phyloP scores from a whole-genome alignment of 1,140 invertebrate species.

The Orius laevigatus region DNA sequence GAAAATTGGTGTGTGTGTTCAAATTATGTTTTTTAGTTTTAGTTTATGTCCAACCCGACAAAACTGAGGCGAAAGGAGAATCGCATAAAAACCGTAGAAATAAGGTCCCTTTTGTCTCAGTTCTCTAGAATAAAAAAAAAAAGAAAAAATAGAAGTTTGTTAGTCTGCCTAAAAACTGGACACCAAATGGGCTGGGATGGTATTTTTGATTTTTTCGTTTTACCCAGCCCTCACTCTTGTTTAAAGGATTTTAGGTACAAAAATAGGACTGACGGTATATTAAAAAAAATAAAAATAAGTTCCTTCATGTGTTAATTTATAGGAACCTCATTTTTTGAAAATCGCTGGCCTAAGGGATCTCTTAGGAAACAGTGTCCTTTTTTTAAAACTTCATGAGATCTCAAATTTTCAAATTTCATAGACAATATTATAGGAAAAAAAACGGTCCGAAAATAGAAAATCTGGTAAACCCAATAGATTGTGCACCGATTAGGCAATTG shows the following conservation, averaged over 20 bases:
- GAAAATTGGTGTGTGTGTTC: slow-evolving; percentile 16
- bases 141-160: slow-evolving; percentile 2
- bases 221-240: slow-evolving; percentile 7
- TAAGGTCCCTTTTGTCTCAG: not conserved
- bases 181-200: slow-evolving; percentile 9
- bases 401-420: too few relatives aligned
- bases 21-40: slow-evolving; percentile 14
- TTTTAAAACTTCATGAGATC: too few relatives aligned
- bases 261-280: slow-evolving; percentile 14
- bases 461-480: too few relatives aligned
- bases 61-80: not conserved
- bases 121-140: slow-evolving; percentile 3
- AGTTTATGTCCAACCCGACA: slow-evolving; percentile 14
- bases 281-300: slow-evolving; percentile 10
- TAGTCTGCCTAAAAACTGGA: slow-evolving; percentile 12
- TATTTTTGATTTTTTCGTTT: slow-evolving; percentile 5
- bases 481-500: too few relatives aligned
- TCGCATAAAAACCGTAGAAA: not conserved
- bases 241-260: slow-evolving; percentile 11
- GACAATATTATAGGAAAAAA: too few relatives aligned
- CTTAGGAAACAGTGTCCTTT: too few relatives aligned
- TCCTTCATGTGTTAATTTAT: slow-evolving; percentile 7
- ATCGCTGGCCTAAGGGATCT: too few relatives aligned
- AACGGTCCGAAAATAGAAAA: too few relatives aligned
- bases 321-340: too few relatives aligned